phyloP scores from a whole-genome alignment of 2,113 vertebrate genomes.

The Halcyon malimbica region DNA sequence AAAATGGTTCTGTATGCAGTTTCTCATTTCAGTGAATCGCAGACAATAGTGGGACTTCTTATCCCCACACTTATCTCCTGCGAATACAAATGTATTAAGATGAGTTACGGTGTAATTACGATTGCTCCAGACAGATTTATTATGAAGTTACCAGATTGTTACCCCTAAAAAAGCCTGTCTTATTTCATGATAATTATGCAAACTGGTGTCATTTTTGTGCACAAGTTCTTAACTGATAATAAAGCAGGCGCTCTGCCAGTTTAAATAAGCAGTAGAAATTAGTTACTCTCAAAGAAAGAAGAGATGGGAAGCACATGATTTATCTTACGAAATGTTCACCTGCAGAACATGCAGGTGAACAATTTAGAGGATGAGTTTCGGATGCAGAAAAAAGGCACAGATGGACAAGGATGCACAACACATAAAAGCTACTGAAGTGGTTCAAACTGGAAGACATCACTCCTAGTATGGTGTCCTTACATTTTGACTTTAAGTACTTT shows the following conservation, averaged over 20 bases:
- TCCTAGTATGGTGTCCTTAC: neutral
- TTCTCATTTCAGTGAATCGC: constrained; percentile 20
- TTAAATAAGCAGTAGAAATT: constrained; percentile 52
- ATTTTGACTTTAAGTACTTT: neutral
- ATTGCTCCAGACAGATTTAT: constrained; percentile 63
- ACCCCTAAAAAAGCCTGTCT: constrained; percentile 58
- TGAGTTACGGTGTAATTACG: constrained; percentile 66
- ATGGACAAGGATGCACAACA: neutral
- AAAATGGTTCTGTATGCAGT: neutral
- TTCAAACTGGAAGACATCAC: neutral
- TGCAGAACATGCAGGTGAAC: neutral
- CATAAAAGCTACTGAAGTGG: neutral
- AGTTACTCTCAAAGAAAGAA: constrained; percentile 35
- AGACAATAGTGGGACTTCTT: constrained; percentile 47
- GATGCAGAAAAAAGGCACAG: neutral
- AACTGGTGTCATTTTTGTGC: constrained; percentile 52
- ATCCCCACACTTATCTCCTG: constrained; percentile 51
- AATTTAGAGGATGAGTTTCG: neutral
- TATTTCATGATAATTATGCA: constrained; percentile 68
- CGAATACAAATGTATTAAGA: constrained; percentile 63
- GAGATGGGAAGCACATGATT: neutral
- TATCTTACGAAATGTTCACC: neutral
- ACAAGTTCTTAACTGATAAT: constrained; percentile 63
- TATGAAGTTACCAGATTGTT: constrained; percentile 63
- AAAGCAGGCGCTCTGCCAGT: constrained; percentile 64